Conservation (phyloP, 1,140 invertebrate genomes). For the Drosophila nannoptera region DNA sequence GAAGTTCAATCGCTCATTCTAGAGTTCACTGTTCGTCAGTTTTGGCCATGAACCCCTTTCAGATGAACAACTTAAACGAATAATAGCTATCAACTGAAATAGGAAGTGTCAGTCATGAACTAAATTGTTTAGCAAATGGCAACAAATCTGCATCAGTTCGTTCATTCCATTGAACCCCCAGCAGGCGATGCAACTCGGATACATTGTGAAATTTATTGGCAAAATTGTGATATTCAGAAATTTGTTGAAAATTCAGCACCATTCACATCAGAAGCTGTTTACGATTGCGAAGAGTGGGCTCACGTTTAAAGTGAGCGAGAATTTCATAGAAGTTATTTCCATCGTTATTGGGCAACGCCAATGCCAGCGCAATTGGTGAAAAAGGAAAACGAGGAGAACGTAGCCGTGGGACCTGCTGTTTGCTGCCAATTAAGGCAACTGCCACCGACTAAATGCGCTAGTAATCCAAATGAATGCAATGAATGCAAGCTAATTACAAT, state of each 20-base stretch:
- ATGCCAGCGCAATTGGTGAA: neutral
- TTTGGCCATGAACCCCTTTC: too few relatives aligned
- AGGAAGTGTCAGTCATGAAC: too few relatives aligned
- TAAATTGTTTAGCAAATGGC: too few relatives aligned
- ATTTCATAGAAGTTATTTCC: conserved; percentile 38
- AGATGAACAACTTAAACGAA: too few relatives aligned
- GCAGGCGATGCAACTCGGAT: neutral
- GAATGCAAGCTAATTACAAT: conserved; percentile 30
- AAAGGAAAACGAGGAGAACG: neutral
- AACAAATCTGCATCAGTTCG: too few relatives aligned
- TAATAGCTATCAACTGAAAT: too few relatives aligned
- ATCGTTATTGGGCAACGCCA: conserved; percentile 14
- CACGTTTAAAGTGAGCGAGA: conserved; percentile 34
- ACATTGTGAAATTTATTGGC: conserved; percentile 51
- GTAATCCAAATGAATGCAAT: conserved; percentile 10
- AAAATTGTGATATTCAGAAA: conserved; percentile 40
- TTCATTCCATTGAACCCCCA: too few relatives aligned
- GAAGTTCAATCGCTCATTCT: too few relatives aligned
- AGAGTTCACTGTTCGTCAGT: too few relatives aligned
- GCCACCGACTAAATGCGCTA: neutral
- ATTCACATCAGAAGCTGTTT: conserved; percentile 6
- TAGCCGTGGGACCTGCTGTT: neutral
- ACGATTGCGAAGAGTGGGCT: conserved; percentile 13
- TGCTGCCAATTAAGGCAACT: neutral
- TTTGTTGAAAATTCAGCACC: conserved; percentile 22